Percentiles rank a stretch among this genome's conserved stretches.
Evolutionary conservation across 35 echinoderm and acorn worm genomes (phyloP).

Genomic region (Acanthaster planci): DNA sequence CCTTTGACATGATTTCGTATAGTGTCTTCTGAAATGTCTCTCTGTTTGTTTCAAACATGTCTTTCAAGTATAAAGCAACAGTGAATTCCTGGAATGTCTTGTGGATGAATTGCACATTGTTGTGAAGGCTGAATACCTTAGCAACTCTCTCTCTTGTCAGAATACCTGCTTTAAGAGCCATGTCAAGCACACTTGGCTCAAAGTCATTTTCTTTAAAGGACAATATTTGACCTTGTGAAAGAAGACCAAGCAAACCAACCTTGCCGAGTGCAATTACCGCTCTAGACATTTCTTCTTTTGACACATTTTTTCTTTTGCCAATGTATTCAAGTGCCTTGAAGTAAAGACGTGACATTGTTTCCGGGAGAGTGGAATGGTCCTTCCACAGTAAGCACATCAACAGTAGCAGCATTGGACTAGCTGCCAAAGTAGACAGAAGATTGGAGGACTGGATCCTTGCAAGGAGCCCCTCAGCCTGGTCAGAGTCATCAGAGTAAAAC

Average conservation of each 20-base stretch:
- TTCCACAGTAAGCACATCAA: constrained; percentile 7
- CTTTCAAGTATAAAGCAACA: not conserved
- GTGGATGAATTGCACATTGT: constrained; percentile 2
- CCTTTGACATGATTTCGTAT: not conserved
- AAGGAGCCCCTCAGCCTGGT: not conserved
- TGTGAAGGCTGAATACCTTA: not conserved
- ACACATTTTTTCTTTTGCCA: not conserved
- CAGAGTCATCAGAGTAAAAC: not conserved
- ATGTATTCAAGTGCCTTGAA: not conserved
- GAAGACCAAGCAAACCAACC: not conserved
- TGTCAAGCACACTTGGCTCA: not conserved
- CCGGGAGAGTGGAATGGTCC: not conserved
- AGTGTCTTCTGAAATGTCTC: not conserved
- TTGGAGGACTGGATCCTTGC: not conserved
- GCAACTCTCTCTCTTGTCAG: constrained; percentile 4
- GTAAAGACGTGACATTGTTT: constrained; percentile 19
- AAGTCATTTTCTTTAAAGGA: constrained; percentile 10
- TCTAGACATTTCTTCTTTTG: not conserved
- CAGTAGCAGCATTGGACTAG: constrained; percentile 1
- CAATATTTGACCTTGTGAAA: not conserved
- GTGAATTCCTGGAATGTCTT: not conserved
- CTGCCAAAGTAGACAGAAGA: not conserved
- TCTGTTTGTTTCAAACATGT: not conserved
- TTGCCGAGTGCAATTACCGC: not conserved
- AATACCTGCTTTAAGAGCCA: not conserved